Base-by-base conservation (phyloP, 1,140 invertebrate species). In the Formica exsecta region DNA sequence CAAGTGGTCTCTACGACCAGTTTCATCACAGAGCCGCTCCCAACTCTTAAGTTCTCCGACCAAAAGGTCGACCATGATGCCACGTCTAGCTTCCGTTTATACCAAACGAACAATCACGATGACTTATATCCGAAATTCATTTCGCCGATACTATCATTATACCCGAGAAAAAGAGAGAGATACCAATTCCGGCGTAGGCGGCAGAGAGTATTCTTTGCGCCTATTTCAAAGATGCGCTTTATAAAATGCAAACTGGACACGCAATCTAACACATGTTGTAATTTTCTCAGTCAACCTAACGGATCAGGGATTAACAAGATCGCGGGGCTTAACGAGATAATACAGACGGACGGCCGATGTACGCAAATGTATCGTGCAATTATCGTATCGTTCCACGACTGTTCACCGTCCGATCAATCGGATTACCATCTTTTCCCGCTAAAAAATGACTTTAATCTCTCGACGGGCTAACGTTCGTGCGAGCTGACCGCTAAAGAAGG, bases 21-120 rank as follows among this genome's bases (percentile, higher is more conserved):
- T 93, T 93, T 87, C 90, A 91, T 88, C 89, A 91, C 87, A 85
- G 87, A 84, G 90, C 92, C 92, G 91, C 92, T 93, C 91, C 92
- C 92, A 93, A 90, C 87, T 91, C 89, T 91, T 89, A 89, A 90
- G 73, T 74, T 86, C 88, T 85, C 70, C 74, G 62, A 74, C 83
- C 74, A 80, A 91, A 89, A 91, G 89, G 86, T 89, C 86, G 89
- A 75, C 73, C 86, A 86, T 76, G 88, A 90, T 66, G 80, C 86
- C 77, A 51, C 77, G 79, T 90, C 75, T 87, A 88, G 88, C 89
- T 90, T 90, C 89, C 89, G 89, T 90, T 90, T 90, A 87, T 89
- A 86, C 85, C 75, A 41, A 62, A 62, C 62, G 80, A 22, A 74
- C 75, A 74, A 90, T 90, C 89, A 74, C 89, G 86, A 90, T 86